phyloP scores from a whole-genome alignment of 2,113 vertebrate genomes.

The Sigmodon hispidus region DNA sequence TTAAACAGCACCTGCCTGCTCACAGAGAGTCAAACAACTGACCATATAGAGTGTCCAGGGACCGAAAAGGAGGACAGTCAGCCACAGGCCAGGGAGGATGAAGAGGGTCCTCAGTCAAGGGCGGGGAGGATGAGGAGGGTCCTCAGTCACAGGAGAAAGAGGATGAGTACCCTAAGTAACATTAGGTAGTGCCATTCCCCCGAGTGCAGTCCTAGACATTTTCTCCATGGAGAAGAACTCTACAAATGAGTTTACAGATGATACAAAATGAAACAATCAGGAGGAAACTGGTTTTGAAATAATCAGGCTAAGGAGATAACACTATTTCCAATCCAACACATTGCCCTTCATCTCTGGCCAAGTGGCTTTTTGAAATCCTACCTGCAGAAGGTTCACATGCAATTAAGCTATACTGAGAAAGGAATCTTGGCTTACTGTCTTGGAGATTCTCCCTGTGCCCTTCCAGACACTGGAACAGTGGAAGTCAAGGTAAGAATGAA shows the following conservation, averaged over 20 bases:
- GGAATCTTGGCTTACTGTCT: neutral
- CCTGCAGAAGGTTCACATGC: neutral
- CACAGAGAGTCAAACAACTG: neutral
- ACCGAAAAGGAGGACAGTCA: too few species aligned
- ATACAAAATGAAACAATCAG: neutral
- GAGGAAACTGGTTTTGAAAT: neutral
- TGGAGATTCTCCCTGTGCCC: neutral
- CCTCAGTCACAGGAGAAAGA: neutral
- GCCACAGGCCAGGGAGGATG: too few species aligned
- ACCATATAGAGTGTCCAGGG: neutral
- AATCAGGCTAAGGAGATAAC: too few species aligned
- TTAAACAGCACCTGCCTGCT: fast-evolving
- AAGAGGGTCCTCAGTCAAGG: neutral
- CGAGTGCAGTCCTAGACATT: neutral
- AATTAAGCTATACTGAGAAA: neutral
- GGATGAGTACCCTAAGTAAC: neutral
- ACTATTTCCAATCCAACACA: too few species aligned
- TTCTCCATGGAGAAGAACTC: neutral
- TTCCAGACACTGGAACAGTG: fast-evolving
- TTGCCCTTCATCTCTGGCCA: neutral
- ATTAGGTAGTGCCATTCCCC: too few species aligned
- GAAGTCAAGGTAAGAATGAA: neutral
- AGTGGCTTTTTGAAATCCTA: neutral
- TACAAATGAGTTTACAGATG: neutral
- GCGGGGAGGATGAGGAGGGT: neutral